Percentiles rank a stretch among this genome's conserved stretches.
These are phyloP conservation scores for Bujurquina vittata DNA, from an alignment of 2,113 vertebrate species.

Conservation along the genomic window DNA sequence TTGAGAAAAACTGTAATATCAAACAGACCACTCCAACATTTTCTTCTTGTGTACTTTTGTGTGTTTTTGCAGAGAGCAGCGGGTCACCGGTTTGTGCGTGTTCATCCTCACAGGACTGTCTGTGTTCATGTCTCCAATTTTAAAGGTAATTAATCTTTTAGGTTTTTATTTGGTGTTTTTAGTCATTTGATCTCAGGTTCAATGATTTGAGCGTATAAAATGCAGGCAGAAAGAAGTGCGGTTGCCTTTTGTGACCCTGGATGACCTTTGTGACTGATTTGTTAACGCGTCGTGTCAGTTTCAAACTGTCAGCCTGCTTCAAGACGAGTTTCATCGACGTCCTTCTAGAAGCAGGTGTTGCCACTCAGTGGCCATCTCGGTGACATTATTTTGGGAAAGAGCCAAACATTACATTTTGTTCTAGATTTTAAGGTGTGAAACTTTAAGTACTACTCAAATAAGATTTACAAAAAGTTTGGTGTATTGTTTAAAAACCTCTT, in stretches of 20 bases:
- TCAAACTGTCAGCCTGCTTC: not conserved
- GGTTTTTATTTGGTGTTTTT: too few species aligned
- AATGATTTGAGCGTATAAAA: too few species aligned
- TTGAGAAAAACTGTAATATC: too few species aligned
- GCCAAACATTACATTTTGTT: not conserved
- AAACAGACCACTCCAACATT: not conserved
- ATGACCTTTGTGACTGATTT: not conserved
- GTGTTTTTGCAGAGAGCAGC: constrained; percentile 88
- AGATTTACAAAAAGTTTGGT: not conserved
- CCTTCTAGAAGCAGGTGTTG: not conserved
- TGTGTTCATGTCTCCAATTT: constrained; percentile 98
- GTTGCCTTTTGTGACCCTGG: too few species aligned
- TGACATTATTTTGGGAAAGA: not conserved
- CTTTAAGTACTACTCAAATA: not conserved
- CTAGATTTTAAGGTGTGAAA: not conserved
- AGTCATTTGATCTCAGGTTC: too few species aligned
- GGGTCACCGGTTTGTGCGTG: constrained; percentile 90
- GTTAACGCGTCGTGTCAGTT: fast-evolving
- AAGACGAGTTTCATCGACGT: not conserved
- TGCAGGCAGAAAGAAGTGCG: too few species aligned
- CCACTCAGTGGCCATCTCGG: fast-evolving
- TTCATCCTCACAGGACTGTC: constrained; percentile 97
- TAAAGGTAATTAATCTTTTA: constrained; percentile 85
- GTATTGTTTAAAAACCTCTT: too few species aligned
- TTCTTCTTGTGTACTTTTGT: not conserved